These are phyloP conservation scores for Ceryle rudis DNA, from an alignment of 2,797 vertebrate species.

Conservation along the genomic window DNA sequence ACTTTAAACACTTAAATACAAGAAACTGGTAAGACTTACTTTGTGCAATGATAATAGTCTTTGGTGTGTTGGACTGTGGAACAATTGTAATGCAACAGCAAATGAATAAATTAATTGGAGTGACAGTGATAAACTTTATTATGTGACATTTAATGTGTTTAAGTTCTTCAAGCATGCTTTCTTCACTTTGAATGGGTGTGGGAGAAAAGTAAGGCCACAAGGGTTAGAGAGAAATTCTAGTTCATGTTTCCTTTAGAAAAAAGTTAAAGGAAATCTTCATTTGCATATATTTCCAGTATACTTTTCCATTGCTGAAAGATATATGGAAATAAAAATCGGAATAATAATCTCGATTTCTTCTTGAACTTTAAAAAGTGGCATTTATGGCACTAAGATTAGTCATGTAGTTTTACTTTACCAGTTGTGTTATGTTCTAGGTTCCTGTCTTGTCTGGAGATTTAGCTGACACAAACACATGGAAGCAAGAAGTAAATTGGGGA, in stretches of 20 bases:
- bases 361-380: neutral
- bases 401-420: neutral
- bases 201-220: neutral
- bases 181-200: neutral
- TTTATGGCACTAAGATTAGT: neutral
- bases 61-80: neutral
- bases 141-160: neutral
- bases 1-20: slow-evolving; percentile 16
- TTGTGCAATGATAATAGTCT: neutral
- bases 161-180: neutral
- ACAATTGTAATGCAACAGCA: neutral
- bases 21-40: neutral
- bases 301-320: neutral
- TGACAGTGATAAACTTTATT: neutral
- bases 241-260: neutral
- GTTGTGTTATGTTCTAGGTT: neutral
- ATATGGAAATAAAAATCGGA: neutral
- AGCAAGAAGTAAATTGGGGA: neutral
- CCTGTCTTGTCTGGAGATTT: neutral
- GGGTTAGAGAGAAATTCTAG: neutral
- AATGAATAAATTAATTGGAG: neutral
- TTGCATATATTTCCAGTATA: neutral
- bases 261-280: neutral
- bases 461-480: neutral
- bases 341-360: neutral